Percentiles rank a stretch among this genome's conserved stretches.
These are phyloP conservation scores for Lethrus apterus DNA, from an alignment of 1,140 invertebrate genomes.

Conservation along the genomic window DNA sequence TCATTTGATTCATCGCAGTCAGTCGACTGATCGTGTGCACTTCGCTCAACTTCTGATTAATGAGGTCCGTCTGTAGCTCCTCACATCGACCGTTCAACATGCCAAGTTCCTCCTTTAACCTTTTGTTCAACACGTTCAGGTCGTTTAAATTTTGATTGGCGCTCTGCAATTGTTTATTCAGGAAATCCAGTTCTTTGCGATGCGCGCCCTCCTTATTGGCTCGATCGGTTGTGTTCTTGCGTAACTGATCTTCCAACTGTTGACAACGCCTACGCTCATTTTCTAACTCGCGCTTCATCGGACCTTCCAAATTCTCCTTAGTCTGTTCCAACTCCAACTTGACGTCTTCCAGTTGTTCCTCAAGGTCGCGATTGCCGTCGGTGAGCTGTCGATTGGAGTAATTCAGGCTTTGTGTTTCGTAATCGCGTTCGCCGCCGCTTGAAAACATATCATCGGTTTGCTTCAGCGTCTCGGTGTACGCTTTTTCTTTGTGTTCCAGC, in stretches of 20 bases:
- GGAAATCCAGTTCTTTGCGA: conserved; percentile 22
- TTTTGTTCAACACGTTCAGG: conserved; percentile 25
- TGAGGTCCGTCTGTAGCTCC: conserved; percentile 33
- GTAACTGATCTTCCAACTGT: conserved; percentile 23
- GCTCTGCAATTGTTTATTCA: conserved; percentile 29
- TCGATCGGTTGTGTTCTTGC: conserved; percentile 21
- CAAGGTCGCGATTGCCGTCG: conserved; percentile 29
- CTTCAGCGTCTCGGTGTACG: conserved; percentile 9
- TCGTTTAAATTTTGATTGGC: conserved; percentile 28
- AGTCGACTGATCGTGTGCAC: conserved; percentile 30
- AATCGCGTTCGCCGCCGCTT: conserved; percentile 11
- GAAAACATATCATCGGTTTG: not conserved
- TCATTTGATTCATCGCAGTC: conserved; percentile 6
- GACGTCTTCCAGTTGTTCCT: conserved; percentile 29
- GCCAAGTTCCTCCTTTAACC: conserved; percentile 26
- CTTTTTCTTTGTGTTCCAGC: conserved; percentile 14
- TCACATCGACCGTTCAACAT: conserved; percentile 23
- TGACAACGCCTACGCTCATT: conserved; percentile 23
- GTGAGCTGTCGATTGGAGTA: conserved; percentile 24
- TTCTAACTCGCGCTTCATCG: conserved; percentile 18
- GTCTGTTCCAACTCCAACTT: conserved; percentile 31
- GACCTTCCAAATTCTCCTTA: conserved; percentile 31
- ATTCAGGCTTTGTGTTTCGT: conserved; percentile 15
- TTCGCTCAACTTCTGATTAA: conserved; percentile 35
- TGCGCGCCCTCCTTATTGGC: conserved; percentile 18